Base-by-base conservation (phyloP, 2,797 vertebrate species). In the Cercopithecus mitis region DNA sequence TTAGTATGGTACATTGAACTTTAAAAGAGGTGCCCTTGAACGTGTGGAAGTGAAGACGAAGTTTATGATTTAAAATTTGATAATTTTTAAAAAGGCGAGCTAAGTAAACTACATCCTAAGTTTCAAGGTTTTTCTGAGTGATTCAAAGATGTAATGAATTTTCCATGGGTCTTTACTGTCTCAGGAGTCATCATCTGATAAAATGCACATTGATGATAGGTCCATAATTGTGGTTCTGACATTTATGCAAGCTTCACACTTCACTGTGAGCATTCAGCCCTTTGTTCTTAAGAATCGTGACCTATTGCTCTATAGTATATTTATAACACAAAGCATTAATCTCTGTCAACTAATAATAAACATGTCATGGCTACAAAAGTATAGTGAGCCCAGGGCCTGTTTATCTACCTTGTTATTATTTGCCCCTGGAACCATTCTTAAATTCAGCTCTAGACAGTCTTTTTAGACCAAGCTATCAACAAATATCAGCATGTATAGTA, bases 41-140 rank as follows among this genome's bases (percentile, higher is more conserved):
- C 64, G 75, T 82, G 82, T 13, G 83, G 47, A 41, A 27, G 52
- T 76, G 72, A 77, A 97, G 39, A 84, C 81, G 15, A 39, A 57
- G n/a, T 75, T 76, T 55, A 43, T 27, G 79, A 77, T 70, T 92
- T 89, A 43, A 85, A 93, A 86, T 55, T 3, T 27, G 20, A 43
- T 77, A 4, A 22, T 70, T 96, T 79, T 30, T 11, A 79, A 97
- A 85, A 50, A 22, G 67, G 39, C 50, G 96, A 73, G 14, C 41
- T 73, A 83, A 82, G 55, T 64, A 75, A 90, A 92, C 36, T 30
- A 39, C 67, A 30, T 36, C 91, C 19, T n/a, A 85, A 55, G 41
- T 88, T 93, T 79, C 52, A 90, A 58, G 61, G 77, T 88, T 57
- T 93, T 77, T 90, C 36, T 80, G 75, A 81, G 57, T 76, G 47